A percentile compares a stretch with the other conserved stretches of the same genome.
Evolutionary conservation across 2,797 vertebrate species (phyloP).

Genomic region (Mormyrops attenuatus): DNA sequence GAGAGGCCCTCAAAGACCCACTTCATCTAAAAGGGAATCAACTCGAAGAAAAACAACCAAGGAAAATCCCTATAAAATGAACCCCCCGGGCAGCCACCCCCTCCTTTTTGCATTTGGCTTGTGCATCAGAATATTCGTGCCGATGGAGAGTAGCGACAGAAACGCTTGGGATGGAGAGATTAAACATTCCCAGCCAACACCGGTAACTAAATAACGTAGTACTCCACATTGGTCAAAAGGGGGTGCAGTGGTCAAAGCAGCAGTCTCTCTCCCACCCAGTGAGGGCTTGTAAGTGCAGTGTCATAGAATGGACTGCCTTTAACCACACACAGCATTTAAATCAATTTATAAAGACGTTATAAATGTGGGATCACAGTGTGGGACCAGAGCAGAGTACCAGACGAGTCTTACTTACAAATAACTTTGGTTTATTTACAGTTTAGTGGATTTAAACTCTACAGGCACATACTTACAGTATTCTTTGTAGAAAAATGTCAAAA

Average conservation of each 20-base stretch:
- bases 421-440: slow-evolving; percentile 17
- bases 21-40: slow-evolving; percentile 53
- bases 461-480: not conserved
- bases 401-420: not conserved
- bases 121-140: not conserved
- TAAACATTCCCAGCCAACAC: not conserved
- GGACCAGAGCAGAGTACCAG: not conserved
- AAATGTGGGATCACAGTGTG: not conserved
- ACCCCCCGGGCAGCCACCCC: not conserved
- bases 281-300: not conserved
- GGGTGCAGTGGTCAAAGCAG: not conserved
- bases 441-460: slow-evolving; percentile 6
- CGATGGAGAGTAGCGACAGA: not conserved
- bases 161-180: not conserved
- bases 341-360: not conserved
- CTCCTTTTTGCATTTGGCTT: not conserved
- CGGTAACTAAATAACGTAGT: not conserved
- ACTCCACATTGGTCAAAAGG: not conserved
- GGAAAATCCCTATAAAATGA: not conserved
- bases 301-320: not conserved
- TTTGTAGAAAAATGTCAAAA: not conserved
- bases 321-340: not conserved
- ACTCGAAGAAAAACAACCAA: slow-evolving; percentile 33
- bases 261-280: not conserved
- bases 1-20: slow-evolving; percentile 41